Base-by-base conservation (phyloP, 2,888 invertebrate species). In the Hemithea aestivaria region DNA sequence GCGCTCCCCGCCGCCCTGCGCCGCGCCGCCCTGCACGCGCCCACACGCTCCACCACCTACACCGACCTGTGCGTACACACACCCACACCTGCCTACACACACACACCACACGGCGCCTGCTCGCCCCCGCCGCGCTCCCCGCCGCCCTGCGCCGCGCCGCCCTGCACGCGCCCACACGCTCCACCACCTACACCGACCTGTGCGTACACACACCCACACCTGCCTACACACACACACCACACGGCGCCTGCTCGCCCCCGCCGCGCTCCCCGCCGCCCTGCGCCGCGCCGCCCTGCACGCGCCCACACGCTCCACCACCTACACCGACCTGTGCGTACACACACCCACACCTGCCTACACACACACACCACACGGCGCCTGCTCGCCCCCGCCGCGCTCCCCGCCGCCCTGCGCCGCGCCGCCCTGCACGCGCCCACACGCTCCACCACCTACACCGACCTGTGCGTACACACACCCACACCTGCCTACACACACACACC, bases 231-330 rank as follows among this genome's bases (percentile, higher is more conserved):
- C 51, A 42, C 59, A 61, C 58, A 58, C 51, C 66, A 49, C 51
- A 56, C 94, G 94, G 62, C 87, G 94, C 91, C 93, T 57, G 89
- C 94, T 48, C 94, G 96, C 33, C 91, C 57, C 73, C 40, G 16
- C 16, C 16, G 16, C 16, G 16, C 16, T 16, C 3, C 16, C 2
- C 16, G 16, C 16, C 16, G 16, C 16, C 3, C 16, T 16, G 16
- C 16, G 16, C 16, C 16, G 16, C 16, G 16, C 97, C 1, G 94
- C 96, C 1, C 87, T 96, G 23, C 94, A 48, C 41, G 55, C 53
- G 28, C 56, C 68, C 7, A 38, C 62, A 2, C 53, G 68, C 6
- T 49, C 53, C 2, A 31, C 67, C 0, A 65, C 70, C 52, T 51
- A 66, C 51, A 65, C 71, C 20, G 73, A 75, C 54, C 56, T 71